phyloP scores from a whole-genome alignment of 2,113 vertebrate species.

The Xerus inauris region DNA sequence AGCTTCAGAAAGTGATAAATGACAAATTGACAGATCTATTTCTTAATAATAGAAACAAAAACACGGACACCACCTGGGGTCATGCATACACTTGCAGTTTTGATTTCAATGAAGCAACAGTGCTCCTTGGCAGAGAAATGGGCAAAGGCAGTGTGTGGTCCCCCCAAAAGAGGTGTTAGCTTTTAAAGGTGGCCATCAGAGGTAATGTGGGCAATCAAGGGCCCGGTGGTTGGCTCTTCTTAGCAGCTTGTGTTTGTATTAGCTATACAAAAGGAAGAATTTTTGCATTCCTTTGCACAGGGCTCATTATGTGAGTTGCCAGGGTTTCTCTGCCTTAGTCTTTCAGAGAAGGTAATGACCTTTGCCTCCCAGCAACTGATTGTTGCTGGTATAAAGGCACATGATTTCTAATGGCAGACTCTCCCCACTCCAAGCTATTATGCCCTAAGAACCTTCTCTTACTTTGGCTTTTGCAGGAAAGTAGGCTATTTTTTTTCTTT shows the following conservation, averaged over 20 bases:
- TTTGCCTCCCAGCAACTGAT: conserved; percentile 65
- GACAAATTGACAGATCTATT: neutral
- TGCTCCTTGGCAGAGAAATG: conserved; percentile 57
- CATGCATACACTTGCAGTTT: neutral
- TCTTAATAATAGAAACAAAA: conserved; percentile 4
- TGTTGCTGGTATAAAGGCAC: conserved; percentile 66
- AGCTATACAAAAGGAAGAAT: conserved; percentile 65
- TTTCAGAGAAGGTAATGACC: conserved; percentile 62
- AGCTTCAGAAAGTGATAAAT: conserved; percentile 30
- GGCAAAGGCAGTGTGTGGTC: conserved; percentile 37
- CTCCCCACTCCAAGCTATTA: neutral
- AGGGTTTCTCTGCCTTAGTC: conserved; percentile 6
- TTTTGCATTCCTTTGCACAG: conserved; percentile 72
- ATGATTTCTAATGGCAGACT: conserved; percentile 67
- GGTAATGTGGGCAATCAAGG: conserved; percentile 62
- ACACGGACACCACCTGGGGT: neutral
- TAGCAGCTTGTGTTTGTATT: conserved; percentile 68
- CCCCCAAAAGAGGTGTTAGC: conserved; percentile 25
- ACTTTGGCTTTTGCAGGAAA: conserved; percentile 58
- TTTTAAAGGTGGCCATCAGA: conserved; percentile 72
- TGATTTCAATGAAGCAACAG: conserved; percentile 46
- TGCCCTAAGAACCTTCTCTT: conserved; percentile 44
- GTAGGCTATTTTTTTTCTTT: conserved; percentile 31
- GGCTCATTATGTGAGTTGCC: conserved; percentile 62
- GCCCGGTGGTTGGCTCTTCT: conserved; percentile 53